Evolutionary conservation across 92 coral and sea anemone genomes (phyloP), one percentile per base, ranked within the genome.

Genomic region (Paramuricea clavata): DNA sequence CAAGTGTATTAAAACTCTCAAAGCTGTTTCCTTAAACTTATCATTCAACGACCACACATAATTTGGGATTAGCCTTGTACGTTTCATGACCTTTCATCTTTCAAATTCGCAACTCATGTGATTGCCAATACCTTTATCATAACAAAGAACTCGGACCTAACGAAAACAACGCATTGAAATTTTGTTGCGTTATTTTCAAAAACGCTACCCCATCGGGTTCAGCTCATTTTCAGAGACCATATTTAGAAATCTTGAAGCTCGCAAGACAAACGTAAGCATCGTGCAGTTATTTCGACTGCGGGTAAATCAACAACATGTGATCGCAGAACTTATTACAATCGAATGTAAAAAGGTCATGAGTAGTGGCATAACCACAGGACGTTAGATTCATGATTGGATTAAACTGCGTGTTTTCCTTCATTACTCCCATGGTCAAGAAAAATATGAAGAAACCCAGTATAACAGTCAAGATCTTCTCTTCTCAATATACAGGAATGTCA

Each of bases 191-290:
- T 39, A 39, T 39, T 39, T 39, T 25, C 34, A 10, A 65, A 13
- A 54, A 57, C 27, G 70, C 69, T 49, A 57, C 69, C 83, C 83
- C 83, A 78, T 52, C 31, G 70, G 23, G 83, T 43, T 36, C 28
- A 43, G 22, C 23, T 50, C 69, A 11, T 30, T 3, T 50, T 30
- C 13, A 65, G 28, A 30, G 56, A 15, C 84, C 84, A 79, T 79
- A 79, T 79, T 79, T 79, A 79, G 84, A 59, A 61, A 79, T 60
- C 25, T 36, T 27, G 73, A 76, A 76, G 12, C 84, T 9, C 84
- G 73, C 73, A 33, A 41, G 36, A 22, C 25, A 39, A 39, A 22
- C 56, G 8, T 22, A 6, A 12, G 47, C 50, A 34, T 36, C 26
- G 26, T 47, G 73, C 47, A 7, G 52, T 23, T 78, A 32, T 17